Conservation (phyloP, 1,140 invertebrate genomes). For the Elysia chlorotica region DNA sequence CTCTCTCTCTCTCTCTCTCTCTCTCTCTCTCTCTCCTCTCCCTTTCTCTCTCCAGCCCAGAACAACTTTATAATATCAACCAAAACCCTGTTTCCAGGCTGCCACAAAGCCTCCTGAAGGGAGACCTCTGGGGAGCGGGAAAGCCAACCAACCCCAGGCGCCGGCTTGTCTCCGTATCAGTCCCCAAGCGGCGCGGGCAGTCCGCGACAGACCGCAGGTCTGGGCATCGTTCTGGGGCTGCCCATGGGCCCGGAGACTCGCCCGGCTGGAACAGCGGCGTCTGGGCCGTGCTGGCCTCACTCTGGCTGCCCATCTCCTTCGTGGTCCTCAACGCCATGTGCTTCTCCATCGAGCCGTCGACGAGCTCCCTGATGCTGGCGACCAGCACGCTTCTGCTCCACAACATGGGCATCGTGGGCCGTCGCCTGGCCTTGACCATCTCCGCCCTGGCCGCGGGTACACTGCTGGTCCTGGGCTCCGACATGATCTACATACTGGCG, state of each 20-base stretch:
- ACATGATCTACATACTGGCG: too few species aligned
- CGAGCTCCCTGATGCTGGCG: neutral
- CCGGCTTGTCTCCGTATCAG: too few species aligned
- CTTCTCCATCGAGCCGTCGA: neutral
- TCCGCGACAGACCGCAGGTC: neutral
- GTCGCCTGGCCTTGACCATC: neutral
- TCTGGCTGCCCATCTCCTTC: neutral
- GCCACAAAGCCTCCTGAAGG: too few species aligned
- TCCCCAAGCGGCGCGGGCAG: neutral
- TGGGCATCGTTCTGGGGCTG: neutral
- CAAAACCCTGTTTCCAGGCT: too few species aligned
- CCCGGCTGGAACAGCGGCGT: neutral
- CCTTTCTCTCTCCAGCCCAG: neutral
- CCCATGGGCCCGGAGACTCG: neutral
- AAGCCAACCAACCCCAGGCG: too few species aligned
- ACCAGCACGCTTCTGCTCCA: neutral
- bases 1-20: neutral
- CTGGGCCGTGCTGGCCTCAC: neutral
- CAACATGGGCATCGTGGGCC: neutral
- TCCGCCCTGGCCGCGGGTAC: too few species aligned
- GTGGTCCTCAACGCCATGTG: neutral
- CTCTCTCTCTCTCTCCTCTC: slow-evolving; percentile 1
- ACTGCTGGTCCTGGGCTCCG: too few species aligned
- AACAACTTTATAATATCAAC: too few species aligned
- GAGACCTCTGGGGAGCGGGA: too few species aligned